These are phyloP conservation scores for Calypte anna DNA, from an alignment of 2,113 vertebrate genomes.

Conservation along the genomic window DNA sequence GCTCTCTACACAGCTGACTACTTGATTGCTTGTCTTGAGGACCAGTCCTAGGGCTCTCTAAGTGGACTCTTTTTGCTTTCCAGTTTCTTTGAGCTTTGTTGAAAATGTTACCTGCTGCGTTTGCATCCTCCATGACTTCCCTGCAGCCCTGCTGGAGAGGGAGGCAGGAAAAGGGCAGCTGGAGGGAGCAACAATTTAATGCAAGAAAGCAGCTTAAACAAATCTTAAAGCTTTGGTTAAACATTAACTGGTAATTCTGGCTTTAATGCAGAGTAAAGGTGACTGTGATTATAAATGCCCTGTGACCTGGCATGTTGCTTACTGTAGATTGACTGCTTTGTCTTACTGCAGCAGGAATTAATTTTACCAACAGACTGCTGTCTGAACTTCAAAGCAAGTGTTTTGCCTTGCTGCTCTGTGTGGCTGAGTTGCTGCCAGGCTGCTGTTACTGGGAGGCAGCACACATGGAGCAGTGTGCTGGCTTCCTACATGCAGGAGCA, in stretches of 20 bases:
- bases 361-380: background rate
- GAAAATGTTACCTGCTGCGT: background rate
- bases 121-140: background rate
- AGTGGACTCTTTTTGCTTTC: background rate
- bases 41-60: background rate
- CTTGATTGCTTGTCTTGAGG: background rate
- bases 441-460: background rate
- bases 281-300: background rate
- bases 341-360: background rate
- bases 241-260: background rate
- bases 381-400: background rate
- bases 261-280: conserved; percentile 2
- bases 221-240: background rate
- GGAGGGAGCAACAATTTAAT: background rate
- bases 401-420: background rate
- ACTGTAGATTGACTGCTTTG: background rate
- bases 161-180: background rate
- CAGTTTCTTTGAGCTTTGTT: accelerated
- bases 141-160: background rate
- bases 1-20: background rate
- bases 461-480: background rate
- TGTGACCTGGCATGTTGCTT: background rate
- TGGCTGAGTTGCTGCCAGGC: background rate
- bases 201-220: background rate
- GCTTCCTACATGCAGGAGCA: background rate